These are phyloP conservation scores for Chirona hameri DNA, from an alignment of 2,888 invertebrate genomes.

Conservation along the genomic window DNA sequence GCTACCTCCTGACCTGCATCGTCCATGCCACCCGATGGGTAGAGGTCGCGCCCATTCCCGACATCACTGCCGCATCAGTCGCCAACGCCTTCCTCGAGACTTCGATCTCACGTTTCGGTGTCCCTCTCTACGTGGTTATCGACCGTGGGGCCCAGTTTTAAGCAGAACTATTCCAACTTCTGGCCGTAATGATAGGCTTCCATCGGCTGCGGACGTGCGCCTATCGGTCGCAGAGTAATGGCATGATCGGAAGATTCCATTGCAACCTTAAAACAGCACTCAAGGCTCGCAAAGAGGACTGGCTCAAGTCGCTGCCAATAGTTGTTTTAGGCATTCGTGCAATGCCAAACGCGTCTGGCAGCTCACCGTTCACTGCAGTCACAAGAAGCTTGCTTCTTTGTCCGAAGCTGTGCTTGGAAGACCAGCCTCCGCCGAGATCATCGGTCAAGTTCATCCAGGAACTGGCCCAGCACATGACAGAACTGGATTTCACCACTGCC, in stretches of 20 bases:
- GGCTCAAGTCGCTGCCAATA: conserved; percentile 43
- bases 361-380: neutral
- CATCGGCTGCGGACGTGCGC: conserved; percentile 32
- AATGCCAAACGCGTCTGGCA: neutral
- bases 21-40: conserved; percentile 45
- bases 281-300: conserved; percentile 41
- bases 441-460: neutral
- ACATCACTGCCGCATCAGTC: conserved; percentile 47
- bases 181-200: conserved; percentile 33
- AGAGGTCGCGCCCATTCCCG: conserved; percentile 45
- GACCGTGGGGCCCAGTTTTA: conserved; percentile 44
- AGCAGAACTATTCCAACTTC: conserved; percentile 41
- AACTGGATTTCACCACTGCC: neutral
- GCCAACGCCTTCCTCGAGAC: conserved; percentile 44
- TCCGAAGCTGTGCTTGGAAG: neutral
- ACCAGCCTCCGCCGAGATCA: neutral
- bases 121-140: conserved; percentile 43
- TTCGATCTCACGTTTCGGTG: conserved; percentile 48
- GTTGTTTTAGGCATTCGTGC: conserved; percentile 44
- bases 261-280: conserved; percentile 47
- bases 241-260: conserved; percentile 48
- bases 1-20: conserved; percentile 9
- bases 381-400: neutral
- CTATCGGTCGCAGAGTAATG: conserved; percentile 45
- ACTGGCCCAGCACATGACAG: neutral